These are phyloP conservation scores for Macrosiphum euphorbiae DNA, from an alignment of 2,888 invertebrate genomes.

Conservation along the genomic window DNA sequence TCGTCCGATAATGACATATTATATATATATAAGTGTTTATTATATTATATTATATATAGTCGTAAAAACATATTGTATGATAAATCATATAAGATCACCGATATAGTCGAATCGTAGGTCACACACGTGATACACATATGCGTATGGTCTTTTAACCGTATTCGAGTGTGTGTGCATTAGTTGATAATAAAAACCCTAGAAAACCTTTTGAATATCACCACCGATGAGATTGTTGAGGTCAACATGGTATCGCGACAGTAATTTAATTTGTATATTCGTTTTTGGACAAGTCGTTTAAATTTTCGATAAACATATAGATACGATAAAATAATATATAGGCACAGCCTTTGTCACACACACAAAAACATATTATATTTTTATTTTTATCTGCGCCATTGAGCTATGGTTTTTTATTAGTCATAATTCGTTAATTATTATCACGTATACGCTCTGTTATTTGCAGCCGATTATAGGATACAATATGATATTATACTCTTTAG, in stretches of 20 bases:
- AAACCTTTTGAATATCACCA: background rate
- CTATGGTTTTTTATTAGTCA: background rate
- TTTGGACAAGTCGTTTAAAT: background rate
- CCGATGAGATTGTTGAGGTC: background rate
- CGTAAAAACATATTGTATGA: background rate
- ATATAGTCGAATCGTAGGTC: constrained; percentile 23
- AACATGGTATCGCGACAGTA: constrained; percentile 10
- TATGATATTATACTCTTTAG: background rate
- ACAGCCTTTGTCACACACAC: background rate
- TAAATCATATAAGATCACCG: constrained; percentile 18
- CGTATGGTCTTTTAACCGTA: background rate
- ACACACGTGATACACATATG: background rate
- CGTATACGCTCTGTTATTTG: background rate
- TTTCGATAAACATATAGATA: background rate
- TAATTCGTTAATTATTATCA: background rate
- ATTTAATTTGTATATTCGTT: background rate
- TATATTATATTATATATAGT: background rate
- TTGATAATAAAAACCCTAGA: constrained; percentile 23
- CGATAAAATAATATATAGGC: background rate
- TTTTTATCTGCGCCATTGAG: background rate
- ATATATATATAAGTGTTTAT: background rate
- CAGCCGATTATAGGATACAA: background rate
- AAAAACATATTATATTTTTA: background rate
- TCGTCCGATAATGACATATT: background rate
- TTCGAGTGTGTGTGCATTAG: background rate